Conservation (phyloP, 1,140 invertebrate genomes). For the silkworm (Bombyx mori) region DNA sequence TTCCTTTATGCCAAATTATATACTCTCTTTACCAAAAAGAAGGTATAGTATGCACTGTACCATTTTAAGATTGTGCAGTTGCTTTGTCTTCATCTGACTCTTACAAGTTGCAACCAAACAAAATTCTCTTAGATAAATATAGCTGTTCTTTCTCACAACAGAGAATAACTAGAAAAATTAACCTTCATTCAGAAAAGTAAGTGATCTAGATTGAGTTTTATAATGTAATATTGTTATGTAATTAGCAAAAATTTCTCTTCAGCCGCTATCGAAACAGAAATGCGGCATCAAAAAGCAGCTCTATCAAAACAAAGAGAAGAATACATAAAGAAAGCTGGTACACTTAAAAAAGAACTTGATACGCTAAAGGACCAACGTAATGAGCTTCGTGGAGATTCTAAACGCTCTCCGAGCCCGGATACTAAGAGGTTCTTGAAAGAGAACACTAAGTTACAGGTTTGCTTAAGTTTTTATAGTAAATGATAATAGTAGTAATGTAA, state of each 20-base stretch:
- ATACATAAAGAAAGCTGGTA: slow-evolving; percentile 79
- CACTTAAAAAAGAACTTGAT: slow-evolving; percentile 82
- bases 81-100: too few relatives aligned
- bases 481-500: too few relatives aligned
- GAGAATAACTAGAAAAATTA: too few relatives aligned
- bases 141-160: too few relatives aligned
- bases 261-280: slow-evolving; percentile 83
- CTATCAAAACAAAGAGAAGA: slow-evolving; percentile 83
- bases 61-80: too few relatives aligned
- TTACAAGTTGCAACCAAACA: too few relatives aligned
- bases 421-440: slow-evolving; percentile 82
- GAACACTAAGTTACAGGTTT: slow-evolving; percentile 85
- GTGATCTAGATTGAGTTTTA: too few relatives aligned
- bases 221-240: slow-evolving; percentile 2
- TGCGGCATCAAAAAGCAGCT: slow-evolving; percentile 83
- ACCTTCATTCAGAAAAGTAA: too few relatives aligned
- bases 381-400: slow-evolving; percentile 77
- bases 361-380: slow-evolving; percentile 82
- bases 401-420: slow-evolving; percentile 75
- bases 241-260: slow-evolving; percentile 18
- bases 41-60: too few relatives aligned
- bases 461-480: slow-evolving; percentile 3
- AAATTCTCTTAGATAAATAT: too few relatives aligned
- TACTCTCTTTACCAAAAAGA: too few relatives aligned
- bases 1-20: too few relatives aligned